Evolutionary conservation across 2,113 vertebrate genomes (phyloP), one percentile per base, ranked within the genome.

Genomic region (Cervus canadensis): DNA sequence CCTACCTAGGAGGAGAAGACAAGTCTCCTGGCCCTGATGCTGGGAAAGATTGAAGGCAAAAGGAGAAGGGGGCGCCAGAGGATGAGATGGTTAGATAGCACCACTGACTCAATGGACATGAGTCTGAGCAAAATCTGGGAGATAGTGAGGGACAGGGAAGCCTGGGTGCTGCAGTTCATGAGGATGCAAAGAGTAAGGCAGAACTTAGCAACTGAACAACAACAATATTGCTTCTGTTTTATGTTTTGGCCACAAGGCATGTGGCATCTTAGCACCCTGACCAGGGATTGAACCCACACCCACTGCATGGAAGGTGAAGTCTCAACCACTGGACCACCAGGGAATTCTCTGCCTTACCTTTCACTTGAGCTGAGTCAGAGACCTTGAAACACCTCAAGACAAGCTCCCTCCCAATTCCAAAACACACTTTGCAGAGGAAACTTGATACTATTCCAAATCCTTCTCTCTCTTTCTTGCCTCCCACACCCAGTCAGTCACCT

Each of bases 401-500:
- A 54, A 95, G 23, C 78, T 95, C 52, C 52, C 81, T 84, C 33
- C 62, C 25, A 12, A 52, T 76, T 64, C 50, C 64, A 76, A 85
- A 96, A 50, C 25, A 62, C 40, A 21, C 33, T 56, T 62, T 82
- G 60, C 33, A 83, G 87, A 91, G 78, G n/a, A 56, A 95, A 84
- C 5, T 64, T 60, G 79, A 54, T 74, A 92, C 16, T 43, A 60
- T 94, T 90, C 76, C 89, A 90, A 64, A 82, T 13, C 78, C 52
- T 56, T 59, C 60, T 81, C 28, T 89, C 12, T 50, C 43, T 60
- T 50, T 78, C 40, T 87, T 50, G 60, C 94, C 91, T 97, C 85
- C 94, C 50, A 96, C 85, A 79, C 1, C 10, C 26, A 92, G 52
- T 96, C 87, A 93, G 87, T 92, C 95, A 96, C 81, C 94, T 56